Conservation (phyloP, 2,888 invertebrate species). For the Spisula subtruncata region DNA sequence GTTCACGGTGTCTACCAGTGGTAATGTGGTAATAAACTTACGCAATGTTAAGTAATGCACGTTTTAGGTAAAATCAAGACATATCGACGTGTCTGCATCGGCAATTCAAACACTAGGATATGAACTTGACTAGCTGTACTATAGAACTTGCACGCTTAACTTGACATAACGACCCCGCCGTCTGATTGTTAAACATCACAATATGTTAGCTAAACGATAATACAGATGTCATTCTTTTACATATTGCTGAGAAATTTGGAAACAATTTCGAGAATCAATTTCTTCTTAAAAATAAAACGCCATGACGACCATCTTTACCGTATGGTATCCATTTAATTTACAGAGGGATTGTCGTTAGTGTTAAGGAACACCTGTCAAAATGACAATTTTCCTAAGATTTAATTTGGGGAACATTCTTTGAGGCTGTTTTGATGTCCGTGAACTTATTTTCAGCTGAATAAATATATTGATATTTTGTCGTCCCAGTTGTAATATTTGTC, state of each 20-base stretch:
- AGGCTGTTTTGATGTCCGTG: neutral
- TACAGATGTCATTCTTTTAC: neutral
- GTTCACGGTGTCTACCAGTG: too few species aligned
- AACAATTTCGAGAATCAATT: slow-evolving; percentile 6
- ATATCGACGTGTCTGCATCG: too few species aligned
- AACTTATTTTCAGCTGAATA: neutral
- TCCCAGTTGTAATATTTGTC: too few species aligned
- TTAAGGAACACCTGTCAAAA: slow-evolving; percentile 13
- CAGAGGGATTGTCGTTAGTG: slow-evolving; percentile 11
- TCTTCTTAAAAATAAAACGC: neutral
- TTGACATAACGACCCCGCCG: too few species aligned
- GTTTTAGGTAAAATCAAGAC: too few species aligned
- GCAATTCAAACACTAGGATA: too few species aligned
- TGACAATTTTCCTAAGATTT: neutral
- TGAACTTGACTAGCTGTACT: too few species aligned
- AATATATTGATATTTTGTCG: neutral
- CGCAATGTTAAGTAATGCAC: too few species aligned
- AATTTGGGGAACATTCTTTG: neutral
- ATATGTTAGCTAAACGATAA: neutral
- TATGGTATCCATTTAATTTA: neutral
- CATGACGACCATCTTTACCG: slow-evolving; percentile 16
- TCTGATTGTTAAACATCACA: too few species aligned
- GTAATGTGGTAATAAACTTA: too few species aligned
- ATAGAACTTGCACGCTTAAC: too few species aligned
- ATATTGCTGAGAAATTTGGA: neutral